phyloP scores from a whole-genome alignment of 1,140 invertebrate genomes.

The Campoletis sonorensis region DNA sequence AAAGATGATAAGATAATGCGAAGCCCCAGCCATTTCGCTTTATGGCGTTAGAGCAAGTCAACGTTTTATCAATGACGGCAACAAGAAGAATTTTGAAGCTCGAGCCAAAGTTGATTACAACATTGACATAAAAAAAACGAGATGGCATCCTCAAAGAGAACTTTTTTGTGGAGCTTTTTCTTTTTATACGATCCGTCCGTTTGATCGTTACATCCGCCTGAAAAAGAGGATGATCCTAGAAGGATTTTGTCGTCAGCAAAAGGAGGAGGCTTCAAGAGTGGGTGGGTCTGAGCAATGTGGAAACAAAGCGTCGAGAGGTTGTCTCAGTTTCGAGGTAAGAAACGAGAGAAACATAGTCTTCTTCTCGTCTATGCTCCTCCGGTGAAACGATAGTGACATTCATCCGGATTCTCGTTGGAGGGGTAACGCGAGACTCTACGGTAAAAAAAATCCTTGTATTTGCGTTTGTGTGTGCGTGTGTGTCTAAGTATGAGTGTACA shows the following conservation, averaged over 20 bases:
- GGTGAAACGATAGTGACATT: conserved; percentile 47
- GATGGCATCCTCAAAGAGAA: conserved; percentile 4
- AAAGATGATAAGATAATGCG: no score
- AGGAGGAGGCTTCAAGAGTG: background rate
- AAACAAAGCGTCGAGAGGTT: conserved; percentile 17
- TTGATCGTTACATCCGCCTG: conserved; percentile 17
- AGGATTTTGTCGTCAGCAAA: conserved; percentile 7
- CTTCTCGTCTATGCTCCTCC: conserved; percentile 7
- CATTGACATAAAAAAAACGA: background rate
- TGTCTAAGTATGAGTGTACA: no score
- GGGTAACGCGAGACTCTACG: conserved; percentile 5
- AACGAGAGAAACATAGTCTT: background rate
- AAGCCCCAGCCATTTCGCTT: no score
- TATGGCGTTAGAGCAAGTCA: no score
- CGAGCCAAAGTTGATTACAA: background rate
- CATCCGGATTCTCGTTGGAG: conserved; percentile 38
- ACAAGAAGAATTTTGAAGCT: background rate
- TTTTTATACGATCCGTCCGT: background rate
- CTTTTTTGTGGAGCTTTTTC: background rate
- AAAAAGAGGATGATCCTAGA: conserved; percentile 20
- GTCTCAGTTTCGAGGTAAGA: no score
- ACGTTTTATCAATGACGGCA: background rate
- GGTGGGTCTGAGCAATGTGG: conserved; percentile 9
- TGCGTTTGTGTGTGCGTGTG: no score
- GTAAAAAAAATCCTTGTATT: background rate